Base-by-base conservation (phyloP, 2,888 invertebrate genomes). In the Bugulina stolonifera region DNA sequence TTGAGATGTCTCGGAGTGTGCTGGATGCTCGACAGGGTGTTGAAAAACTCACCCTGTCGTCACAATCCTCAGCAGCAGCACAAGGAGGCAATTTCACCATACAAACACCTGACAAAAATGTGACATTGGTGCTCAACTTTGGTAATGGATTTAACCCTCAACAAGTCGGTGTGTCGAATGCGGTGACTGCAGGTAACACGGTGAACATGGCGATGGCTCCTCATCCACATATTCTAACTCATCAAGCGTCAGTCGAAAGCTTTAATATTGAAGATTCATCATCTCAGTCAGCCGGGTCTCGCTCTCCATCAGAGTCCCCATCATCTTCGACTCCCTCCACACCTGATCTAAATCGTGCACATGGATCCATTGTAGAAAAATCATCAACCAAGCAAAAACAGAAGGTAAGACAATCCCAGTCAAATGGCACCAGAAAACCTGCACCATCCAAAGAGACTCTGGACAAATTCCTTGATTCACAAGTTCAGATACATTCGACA, bases 321-420 rank as follows among this genome's bases (percentile, higher is more conserved):
- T 25, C 64, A 27, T 64, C 64, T 32, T 64, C 64, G 2, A 64
- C 64, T 29, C 64, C 64, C 27, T 64, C 64, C n/a, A 64, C 64
- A 64, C 64, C 64, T 5, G 64, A 64, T 14, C 22, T 64, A 32
- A 64, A 64, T 32, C 29, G 64, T 3, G 3, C 23, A 18, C 25
- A 22, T 25, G 5, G 5, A 18, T 29, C 14, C 5, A 10, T 64
- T 10, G 32, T 29, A 34, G 34, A 14, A 14, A 32, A 32, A 32
- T 25, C 22, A 34, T 27, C 29, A 14, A 64, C 64, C 32, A 64
- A 27, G n/a, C 5, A 1, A 32, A 64, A 64, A 27, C 27, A 22
- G 32, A 18, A 10, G 5, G 5, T 43, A 43, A 2, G 64, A 64
- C 64, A 64, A 64, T 64, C 64, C 2, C 18, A 27, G 2, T 2